phyloP scores from a whole-genome alignment of 92 coral and sea anemone species.

The Montipora capitata region DNA sequence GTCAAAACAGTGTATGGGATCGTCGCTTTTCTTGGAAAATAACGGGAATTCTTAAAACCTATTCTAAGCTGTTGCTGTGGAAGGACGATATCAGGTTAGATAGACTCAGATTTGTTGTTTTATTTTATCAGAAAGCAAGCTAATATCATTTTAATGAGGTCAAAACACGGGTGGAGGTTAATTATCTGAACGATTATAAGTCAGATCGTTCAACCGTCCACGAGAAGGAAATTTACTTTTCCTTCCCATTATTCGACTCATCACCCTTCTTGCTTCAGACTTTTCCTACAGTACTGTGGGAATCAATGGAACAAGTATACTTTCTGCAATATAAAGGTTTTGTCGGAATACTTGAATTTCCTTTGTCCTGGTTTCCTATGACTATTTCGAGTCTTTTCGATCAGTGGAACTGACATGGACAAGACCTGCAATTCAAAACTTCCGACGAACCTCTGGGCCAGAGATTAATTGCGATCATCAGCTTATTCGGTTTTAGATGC shows the following conservation, averaged over 20 bases:
- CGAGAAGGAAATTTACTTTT: not conserved
- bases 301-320: not conserved
- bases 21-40: not conserved
- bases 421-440: too few relatives aligned
- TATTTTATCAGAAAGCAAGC: not conserved
- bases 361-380: not conserved
- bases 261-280: not conserved
- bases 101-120: not conserved
- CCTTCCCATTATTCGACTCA: too few relatives aligned
- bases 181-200: not conserved
- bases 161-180: slow-evolving; percentile 18
- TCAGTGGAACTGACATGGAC: not conserved
- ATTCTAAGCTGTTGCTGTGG: not conserved
- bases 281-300: not conserved
- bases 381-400: not conserved
- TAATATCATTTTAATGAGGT: slow-evolving; percentile 28
- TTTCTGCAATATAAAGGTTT: not conserved
- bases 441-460: too few relatives aligned
- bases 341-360: not conserved
- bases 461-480: too few relatives aligned
- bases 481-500: too few relatives aligned
- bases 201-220: not conserved
- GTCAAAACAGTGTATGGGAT: slow-evolving; percentile 21
- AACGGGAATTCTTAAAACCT: not conserved
- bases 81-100: not conserved